These are phyloP conservation scores for Scolopax rusticola DNA, from an alignment of 2,797 vertebrate species.

Conservation along the genomic window DNA sequence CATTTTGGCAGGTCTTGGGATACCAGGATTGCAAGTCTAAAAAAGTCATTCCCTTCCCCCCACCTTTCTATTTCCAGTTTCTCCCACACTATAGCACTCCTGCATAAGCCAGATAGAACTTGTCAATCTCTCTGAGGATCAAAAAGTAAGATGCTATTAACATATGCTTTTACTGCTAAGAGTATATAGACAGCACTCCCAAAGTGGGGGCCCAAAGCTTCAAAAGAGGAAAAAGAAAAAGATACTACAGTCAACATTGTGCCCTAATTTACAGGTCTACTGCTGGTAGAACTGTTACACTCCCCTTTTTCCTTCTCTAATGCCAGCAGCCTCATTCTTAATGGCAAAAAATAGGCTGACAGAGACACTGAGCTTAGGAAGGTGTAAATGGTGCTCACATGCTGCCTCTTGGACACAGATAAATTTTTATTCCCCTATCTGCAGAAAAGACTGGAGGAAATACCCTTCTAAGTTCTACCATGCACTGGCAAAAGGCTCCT, in stretches of 20 bases:
- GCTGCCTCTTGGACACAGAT: background rate
- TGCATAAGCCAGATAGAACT: background rate
- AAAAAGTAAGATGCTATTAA: slow-evolving; percentile 18
- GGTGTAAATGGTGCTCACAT: background rate
- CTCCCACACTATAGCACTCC: background rate
- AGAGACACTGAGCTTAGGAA: background rate
- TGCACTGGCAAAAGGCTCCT: slow-evolving; percentile 12
- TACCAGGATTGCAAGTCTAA: background rate
- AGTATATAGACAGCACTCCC: background rate
- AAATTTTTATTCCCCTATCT: slow-evolving; percentile 7
- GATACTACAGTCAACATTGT: slow-evolving; percentile 9
- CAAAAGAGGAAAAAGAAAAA: background rate
- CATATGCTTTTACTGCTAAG: slow-evolving; percentile 8
- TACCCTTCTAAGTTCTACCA: slow-evolving; percentile 42
- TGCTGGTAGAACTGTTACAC: background rate
- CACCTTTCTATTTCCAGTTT: background rate
- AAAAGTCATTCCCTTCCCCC: background rate
- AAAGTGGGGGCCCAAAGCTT: background rate
- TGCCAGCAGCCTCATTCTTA: slow-evolving; percentile 37
- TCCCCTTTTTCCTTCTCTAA: slow-evolving; percentile 17
- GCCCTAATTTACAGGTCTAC: slow-evolving; percentile 44
- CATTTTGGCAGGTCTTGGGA: background rate
- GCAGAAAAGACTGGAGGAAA: background rate
- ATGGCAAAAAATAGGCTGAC: slow-evolving; percentile 6
- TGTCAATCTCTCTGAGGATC: background rate